Conservation (phyloP, 2,797 vertebrate genomes). For the Sebastes melanostomus region DNA sequence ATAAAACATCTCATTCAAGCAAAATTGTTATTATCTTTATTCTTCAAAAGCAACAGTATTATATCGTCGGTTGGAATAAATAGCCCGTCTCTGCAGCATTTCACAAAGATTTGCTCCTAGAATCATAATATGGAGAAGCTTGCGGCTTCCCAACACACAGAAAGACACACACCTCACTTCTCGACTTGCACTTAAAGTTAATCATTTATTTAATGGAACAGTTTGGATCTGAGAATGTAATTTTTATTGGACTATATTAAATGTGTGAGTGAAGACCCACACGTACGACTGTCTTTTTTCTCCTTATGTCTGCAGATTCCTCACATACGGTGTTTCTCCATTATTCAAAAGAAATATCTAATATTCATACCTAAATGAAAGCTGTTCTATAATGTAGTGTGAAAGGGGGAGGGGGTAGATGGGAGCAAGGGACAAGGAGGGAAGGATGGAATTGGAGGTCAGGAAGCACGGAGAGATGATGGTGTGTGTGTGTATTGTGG, state of each 20-base stretch:
- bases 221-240: constrained; percentile 68
- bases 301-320: constrained; percentile 68
- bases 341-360: constrained; percentile 79
- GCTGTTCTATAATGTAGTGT: constrained; percentile 79
- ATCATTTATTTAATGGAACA: constrained; percentile 77
- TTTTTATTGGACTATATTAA: constrained; percentile 76
- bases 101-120: background rate
- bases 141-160: background rate
- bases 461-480: background rate
- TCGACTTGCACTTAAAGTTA: constrained; percentile 62
- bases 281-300: constrained; percentile 53
- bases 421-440: constrained; percentile 53
- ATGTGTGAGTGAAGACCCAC: constrained; percentile 55
- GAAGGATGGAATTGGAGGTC: constrained; percentile 33
- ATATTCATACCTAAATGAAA: constrained; percentile 83
- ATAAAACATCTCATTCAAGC: background rate
- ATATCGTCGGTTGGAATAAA: background rate
- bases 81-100: background rate
- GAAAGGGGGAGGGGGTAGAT: constrained; percentile 40
- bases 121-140: background rate
- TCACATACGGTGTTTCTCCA: constrained; percentile 67
- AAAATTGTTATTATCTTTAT: background rate
- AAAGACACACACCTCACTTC: constrained; percentile 26
- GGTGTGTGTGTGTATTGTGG: background rate
- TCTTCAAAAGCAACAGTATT: background rate